Evolutionary conservation across 2,113 vertebrate genomes (phyloP).

Genomic region (Bujurquina vittata): DNA sequence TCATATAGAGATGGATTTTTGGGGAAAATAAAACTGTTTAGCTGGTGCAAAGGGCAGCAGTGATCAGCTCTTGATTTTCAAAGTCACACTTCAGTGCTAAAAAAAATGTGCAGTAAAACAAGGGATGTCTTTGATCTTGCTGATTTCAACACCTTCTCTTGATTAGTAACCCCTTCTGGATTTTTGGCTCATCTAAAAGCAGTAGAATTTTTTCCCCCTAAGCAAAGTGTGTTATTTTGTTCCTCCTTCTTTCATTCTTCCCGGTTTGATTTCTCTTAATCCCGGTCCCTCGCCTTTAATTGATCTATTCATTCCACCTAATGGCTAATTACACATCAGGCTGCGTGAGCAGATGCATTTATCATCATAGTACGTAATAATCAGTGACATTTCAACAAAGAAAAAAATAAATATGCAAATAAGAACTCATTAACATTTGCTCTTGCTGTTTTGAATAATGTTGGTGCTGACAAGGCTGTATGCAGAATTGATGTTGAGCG

Average conservation of each 20-base stretch:
- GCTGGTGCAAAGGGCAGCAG: slow-evolving; percentile 12
- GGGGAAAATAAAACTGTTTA: slow-evolving; percentile 36
- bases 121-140: slow-evolving; percentile 54
- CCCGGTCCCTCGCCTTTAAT: slow-evolving; percentile 90
- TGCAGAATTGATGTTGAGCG: slow-evolving; percentile 96
- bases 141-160: slow-evolving; percentile 27
- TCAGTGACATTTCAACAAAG: slow-evolving; percentile 99
- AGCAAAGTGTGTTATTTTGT: slow-evolving; percentile 53
- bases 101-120: slow-evolving; percentile 5
- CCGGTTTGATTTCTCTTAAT: slow-evolving; percentile 94
- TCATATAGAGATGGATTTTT: slow-evolving; percentile 35
- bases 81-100: slow-evolving; percentile 36
- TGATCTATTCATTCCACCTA: slow-evolving; percentile 99
- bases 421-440: slow-evolving; percentile 99
- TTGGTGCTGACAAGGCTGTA: slow-evolving; percentile 96
- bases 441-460: slow-evolving; percentile 99
- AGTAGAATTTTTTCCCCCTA: background rate
- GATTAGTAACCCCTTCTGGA: slow-evolving; percentile 35
- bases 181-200: slow-evolving; percentile 38
- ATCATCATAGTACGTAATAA: slow-evolving; percentile 99
- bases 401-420: slow-evolving; percentile 99
- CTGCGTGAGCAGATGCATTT: slow-evolving; percentile 97
- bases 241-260: slow-evolving; percentile 63
- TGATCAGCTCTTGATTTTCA: slow-evolving; percentile 31
- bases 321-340: slow-evolving; percentile 99